These are phyloP conservation scores for Ameiurus melas DNA, from an alignment of 2,113 vertebrate genomes.

Conservation along the genomic window DNA sequence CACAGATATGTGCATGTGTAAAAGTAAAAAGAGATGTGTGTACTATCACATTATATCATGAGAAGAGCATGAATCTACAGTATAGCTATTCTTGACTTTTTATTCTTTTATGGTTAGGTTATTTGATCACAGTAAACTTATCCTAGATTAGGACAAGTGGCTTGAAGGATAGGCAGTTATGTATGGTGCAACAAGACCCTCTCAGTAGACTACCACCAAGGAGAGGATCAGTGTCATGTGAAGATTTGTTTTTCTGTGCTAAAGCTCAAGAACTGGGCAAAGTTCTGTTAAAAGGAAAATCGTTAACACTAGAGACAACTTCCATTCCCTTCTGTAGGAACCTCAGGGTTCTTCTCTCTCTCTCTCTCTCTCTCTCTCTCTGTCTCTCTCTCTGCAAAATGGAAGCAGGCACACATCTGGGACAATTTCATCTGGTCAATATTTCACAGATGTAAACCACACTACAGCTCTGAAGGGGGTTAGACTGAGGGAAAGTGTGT, in stretches of 20 bases:
- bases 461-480: neutral
- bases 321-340: neutral
- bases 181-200: neutral
- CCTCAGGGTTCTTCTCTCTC: too few relatives aligned
- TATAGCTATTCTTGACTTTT: neutral
- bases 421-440: slow-evolving; percentile 12
- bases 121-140: neutral
- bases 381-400: neutral
- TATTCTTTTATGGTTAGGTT: neutral
- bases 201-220: neutral
- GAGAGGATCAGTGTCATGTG: neutral
- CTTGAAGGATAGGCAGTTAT: neutral
- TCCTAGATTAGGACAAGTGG: neutral
- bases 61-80: neutral
- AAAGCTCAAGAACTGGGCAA: neutral
- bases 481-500: neutral
- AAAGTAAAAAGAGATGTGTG: neutral
- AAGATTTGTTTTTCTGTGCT: slow-evolving; percentile 1
- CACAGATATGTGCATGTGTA: neutral
- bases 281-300: neutral
- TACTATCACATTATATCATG: neutral
- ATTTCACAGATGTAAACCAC: slow-evolving; percentile 9
- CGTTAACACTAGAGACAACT: neutral
- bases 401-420: slow-evolving; percentile 29
- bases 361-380: neutral